Evolutionary conservation across 2,797 vertebrate species (phyloP).

Genomic region (Sciurus carolinensis): DNA sequence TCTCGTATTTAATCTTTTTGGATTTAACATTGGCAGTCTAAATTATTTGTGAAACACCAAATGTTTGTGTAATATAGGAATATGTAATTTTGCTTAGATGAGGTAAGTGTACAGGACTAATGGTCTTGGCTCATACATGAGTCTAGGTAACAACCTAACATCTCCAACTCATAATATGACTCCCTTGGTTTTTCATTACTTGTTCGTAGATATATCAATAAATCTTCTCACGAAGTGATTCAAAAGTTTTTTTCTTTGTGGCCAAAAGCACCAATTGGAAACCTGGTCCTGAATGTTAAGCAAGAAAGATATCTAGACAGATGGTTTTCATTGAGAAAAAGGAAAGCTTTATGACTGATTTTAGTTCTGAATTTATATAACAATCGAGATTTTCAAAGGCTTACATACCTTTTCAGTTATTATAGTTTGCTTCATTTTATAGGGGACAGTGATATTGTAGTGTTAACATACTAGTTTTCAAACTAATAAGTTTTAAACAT

Average conservation of each 20-base stretch:
- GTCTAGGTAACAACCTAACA: not conserved
- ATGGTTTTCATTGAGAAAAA: slow-evolving; percentile 33
- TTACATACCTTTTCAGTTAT: not conserved
- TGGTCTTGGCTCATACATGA: not conserved
- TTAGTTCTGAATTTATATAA: not conserved
- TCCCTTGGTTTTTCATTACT: slow-evolving; percentile 35
- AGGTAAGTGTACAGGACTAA: not conserved
- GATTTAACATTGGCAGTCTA: not conserved
- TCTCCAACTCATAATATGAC: not conserved
- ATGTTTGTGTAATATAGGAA: not conserved
- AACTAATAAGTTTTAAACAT: slow-evolving; percentile 41
- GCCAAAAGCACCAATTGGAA: slow-evolving; percentile 2
- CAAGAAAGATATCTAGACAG: slow-evolving; percentile 21
- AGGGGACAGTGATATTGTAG: not conserved
- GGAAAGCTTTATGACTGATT: slow-evolving; percentile 43
- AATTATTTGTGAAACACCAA: slow-evolving; percentile 31
- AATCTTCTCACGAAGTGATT: slow-evolving; percentile 59
- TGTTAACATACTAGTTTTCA: not conserved
- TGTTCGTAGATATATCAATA: slow-evolving; percentile 4
- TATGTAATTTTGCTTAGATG: slow-evolving; percentile 10
- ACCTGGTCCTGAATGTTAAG: slow-evolving; percentile 22
- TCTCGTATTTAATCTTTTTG: not conserved
- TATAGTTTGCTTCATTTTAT: slow-evolving; percentile 53
- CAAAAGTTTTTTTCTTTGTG: slow-evolving; percentile 39
- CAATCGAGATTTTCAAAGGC: slow-evolving; percentile 14